A percentile compares a stretch with the other conserved stretches of the same genome.
Conservation (phyloP, 2,888 invertebrate genomes). For the Drosophila pegasa region DNA sequence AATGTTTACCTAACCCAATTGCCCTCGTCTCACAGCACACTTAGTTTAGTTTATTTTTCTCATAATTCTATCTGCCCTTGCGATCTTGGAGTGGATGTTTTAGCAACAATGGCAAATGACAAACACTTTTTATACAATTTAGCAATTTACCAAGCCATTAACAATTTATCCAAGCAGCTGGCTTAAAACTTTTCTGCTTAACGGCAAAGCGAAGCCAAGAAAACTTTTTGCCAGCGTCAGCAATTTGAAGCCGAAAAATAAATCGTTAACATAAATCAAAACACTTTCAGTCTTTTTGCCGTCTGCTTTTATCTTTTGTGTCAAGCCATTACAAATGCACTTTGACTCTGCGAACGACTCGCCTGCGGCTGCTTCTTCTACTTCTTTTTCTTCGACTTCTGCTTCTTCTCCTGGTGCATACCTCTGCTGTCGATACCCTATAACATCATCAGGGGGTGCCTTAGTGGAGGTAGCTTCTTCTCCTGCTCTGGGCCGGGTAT, state of each 20-base stretch:
- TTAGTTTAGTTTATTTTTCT: neutral
- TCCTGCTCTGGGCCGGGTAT: neutral
- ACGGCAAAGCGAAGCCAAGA: conserved; percentile 7
- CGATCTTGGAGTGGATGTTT: neutral
- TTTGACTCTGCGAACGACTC: conserved; percentile 43
- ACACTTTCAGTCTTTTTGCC: conserved; percentile 48
- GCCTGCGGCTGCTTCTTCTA: neutral
- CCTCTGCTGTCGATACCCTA: conserved; percentile 6
- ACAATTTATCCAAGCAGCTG: conserved; percentile 38
- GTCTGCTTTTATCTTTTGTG: conserved; percentile 50
- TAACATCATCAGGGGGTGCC: neutral
- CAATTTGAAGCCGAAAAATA: conserved; percentile 39
- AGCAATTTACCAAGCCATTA: conserved; percentile 44
- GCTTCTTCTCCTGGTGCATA: conserved; percentile 17
- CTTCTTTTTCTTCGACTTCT: neutral
- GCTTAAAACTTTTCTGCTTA: conserved; percentile 20
- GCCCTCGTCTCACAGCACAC: neutral
- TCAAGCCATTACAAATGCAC: conserved; percentile 67
- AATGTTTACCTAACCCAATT: neutral
- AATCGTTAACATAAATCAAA: conserved; percentile 67
- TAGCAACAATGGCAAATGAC: conserved; percentile 28
- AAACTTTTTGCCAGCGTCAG: conserved; percentile 36
- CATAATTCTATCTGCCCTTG: neutral
- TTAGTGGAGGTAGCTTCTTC: neutral
- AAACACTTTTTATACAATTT: conserved; percentile 41